Base-by-base conservation (phyloP, 2,888 invertebrate genomes). In the Steinernema carpocapsae region DNA sequence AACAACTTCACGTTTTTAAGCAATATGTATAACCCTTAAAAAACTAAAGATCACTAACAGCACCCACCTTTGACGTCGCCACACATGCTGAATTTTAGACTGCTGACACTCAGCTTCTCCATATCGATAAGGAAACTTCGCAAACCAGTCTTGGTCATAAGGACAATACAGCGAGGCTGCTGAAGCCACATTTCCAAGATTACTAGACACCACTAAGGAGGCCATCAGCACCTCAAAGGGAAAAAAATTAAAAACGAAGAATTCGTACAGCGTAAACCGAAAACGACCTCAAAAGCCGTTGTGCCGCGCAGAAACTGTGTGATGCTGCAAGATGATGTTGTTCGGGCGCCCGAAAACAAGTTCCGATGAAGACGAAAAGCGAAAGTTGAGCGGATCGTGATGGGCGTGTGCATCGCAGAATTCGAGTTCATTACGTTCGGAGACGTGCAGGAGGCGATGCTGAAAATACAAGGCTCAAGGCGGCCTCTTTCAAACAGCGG, bases 91-190 rank as follows among this genome's bases (percentile, higher is more conserved):
- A 22, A 56, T 26, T 26, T 24, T 56, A 22, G 14, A 7, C 26
- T 56, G 56, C n/a, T 56, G 26, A 26, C 56, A 56, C 26, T 56
- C 24, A 4, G 14, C 56, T 7, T 26, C 26, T 22, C 6, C 6
- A 26, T 56, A 26, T 6, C 56, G 56, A 56, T 56, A 56, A 6
- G 56, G 56, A 26, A 56, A 56, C 14, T 12, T 3, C n/a, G 22
- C 24, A 26, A 26, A 26, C 10, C 24, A 10, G 24, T 56, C 24
- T 22, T 19, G 12, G 22, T 6, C 26, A 26, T 56, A 56, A 26
- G 56, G 56, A 56, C 56, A 56, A 24, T 56, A 56, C 24, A 56
- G 26, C n/a, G 56, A 10, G 56, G 56, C 26, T 22, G 56, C 48
- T 7, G 43, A 43, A 14, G 43, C 10, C 10, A 14, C 7, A 19